Evolutionary conservation across 1,140 invertebrate genomes (phyloP), one percentile per base, ranked within the genome.

Genomic region (Cydia fagiglandana): DNA sequence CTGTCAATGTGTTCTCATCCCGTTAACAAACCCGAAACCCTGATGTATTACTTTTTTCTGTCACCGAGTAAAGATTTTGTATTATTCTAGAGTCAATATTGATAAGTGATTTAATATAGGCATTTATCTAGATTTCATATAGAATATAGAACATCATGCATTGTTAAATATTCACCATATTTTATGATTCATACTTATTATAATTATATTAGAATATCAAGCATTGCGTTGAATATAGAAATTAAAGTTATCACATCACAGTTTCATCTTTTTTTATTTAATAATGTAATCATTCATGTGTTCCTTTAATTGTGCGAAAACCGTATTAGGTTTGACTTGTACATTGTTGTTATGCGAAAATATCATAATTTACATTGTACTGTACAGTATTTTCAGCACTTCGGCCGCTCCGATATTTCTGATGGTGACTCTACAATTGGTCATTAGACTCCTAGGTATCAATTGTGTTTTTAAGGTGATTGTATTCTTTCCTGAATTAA

Each of bases 81-180:
- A 64, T 12, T 70, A 70, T 70, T 38, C 30, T 70, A 24, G 15
- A 70, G 66, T 70, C 66, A 70, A 70, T 70, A 41, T 17, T 38
- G 5, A n/a, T 70, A 70, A 70, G 34, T 70, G 15, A 70, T 68
- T 68, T 68, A 68, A 38, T 68, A 38, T 68, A 56, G n/a, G 56
- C 9, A 61, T 61, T 70, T 70, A 45, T n/a, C 34, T 34, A 70
- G 15, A 17, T 17, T 38, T 70, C 13, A 17, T 38, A 70, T 70
- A 38, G 66, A 70, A 17, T 38, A 70, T 70, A 38, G 66, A 70
- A 2, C 66, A 70, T 38, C 66, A 17, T 70, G 66, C 34, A 70
- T 70, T 70, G 66, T 70, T 70, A 70, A 70, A 70, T 38, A 38
- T 38, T 38, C 34, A 70, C n/a, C 34, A 70, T 70, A 70, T 70